phyloP scores from a whole-genome alignment of 30 jellyfish, hydroid and myxozoan species.

The Rhopilema esculentum region DNA sequence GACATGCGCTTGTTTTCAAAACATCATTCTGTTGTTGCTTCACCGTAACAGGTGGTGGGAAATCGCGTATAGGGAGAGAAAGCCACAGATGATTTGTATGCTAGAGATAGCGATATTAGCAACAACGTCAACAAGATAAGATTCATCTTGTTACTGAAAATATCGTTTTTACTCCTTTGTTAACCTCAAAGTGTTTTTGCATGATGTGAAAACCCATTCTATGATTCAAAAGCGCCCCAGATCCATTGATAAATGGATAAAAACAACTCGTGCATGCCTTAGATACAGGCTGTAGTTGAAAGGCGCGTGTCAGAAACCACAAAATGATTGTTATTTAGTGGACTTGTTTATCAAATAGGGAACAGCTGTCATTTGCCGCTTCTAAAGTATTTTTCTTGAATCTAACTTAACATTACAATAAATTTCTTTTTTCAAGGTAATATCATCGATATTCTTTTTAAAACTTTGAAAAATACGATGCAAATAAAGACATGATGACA shows the following conservation, averaged over 20 bases:
- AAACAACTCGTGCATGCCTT: background rate
- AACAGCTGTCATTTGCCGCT: background rate
- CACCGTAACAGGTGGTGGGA: background rate
- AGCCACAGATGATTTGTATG: background rate
- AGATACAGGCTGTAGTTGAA: background rate
- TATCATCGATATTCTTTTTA: too few relatives aligned
- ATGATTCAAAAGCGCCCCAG: background rate
- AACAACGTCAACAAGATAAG: background rate
- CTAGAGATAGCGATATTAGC: background rate
- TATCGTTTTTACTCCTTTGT: background rate
- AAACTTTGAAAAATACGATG: too few relatives aligned
- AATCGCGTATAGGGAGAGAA: background rate
- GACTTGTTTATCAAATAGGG: background rate
- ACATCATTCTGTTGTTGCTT: background rate
- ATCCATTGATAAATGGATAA: background rate
- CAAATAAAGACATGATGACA: background rate
- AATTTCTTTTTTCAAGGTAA: too few relatives aligned
- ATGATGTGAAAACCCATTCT: too few relatives aligned
- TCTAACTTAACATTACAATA: background rate
- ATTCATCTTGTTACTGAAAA: background rate
- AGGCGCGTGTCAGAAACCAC: background rate
- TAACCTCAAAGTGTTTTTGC: background rate
- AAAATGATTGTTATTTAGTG: background rate
- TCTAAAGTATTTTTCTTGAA: background rate
- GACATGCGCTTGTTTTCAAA: background rate